Percentiles rank a stretch among this genome's conserved stretches.
These are phyloP conservation scores for Brachyopa scutellaris DNA, from an alignment of 2,888 invertebrate species.

Conservation along the genomic window DNA sequence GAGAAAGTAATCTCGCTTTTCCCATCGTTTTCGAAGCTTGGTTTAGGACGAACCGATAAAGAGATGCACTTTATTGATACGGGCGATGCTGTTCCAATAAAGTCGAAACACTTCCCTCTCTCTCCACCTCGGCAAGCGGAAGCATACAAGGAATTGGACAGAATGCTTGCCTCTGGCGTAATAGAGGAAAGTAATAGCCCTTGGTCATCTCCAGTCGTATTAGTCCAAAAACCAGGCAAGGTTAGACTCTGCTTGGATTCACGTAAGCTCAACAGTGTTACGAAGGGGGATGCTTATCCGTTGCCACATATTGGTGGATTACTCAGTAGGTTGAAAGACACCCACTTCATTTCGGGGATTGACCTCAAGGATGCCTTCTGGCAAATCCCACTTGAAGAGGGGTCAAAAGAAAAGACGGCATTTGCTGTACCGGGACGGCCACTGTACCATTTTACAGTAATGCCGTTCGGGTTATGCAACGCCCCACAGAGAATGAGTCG, in stretches of 20 bases:
- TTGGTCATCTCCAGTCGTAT: conserved; percentile 24
- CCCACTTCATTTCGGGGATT: too few relatives aligned
- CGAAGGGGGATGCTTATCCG: conserved; percentile 28
- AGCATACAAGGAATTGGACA: too few relatives aligned
- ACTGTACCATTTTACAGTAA: conserved; percentile 2
- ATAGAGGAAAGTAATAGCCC: neutral
- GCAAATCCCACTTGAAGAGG: neutral
- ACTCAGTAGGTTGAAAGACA: too few relatives aligned
- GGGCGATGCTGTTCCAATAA: neutral
- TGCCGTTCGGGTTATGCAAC: conserved; percentile 4
- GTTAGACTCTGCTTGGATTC: neutral
- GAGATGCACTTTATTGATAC: neutral
- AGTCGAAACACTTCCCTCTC: neutral
- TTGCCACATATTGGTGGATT: conserved; percentile 71
- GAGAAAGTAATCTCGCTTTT: too few relatives aligned
- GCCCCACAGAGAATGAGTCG: too few relatives aligned
- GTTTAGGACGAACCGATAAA: neutral
- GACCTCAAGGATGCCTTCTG: too few relatives aligned
- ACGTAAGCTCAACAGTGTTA: conserved; percentile 3
- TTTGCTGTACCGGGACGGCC: conserved; percentile 10
- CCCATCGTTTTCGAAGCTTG: neutral
- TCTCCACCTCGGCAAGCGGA: neutral
- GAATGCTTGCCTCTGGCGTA: too few relatives aligned
- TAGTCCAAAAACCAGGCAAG: conserved; percentile 71
- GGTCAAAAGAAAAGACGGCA: conserved; percentile 9